These are phyloP conservation scores for Graphium colonna DNA, from an alignment of 2,888 invertebrate species.

Conservation along the genomic window DNA sequence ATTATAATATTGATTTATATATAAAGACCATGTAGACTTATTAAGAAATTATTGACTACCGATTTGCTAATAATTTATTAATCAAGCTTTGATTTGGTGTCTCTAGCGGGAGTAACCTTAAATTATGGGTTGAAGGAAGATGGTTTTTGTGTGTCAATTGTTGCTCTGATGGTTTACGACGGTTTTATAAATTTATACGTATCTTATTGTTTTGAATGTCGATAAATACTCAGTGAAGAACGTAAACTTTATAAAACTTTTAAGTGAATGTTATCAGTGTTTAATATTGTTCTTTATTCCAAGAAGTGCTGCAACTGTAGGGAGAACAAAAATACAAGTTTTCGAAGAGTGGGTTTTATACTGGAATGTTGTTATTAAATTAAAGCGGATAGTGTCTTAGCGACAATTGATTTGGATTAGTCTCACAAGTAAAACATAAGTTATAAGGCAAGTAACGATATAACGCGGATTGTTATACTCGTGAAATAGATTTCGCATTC, in stretches of 20 bases:
- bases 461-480: conserved; percentile 40
- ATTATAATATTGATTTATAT: not conserved
- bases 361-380: conserved; percentile 73
- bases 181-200: conserved; percentile 65
- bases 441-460: conserved; percentile 53
- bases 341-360: conserved; percentile 61
- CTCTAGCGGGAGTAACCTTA: conserved; percentile 58
- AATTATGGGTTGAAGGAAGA: conserved; percentile 71
- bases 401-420: conserved; percentile 46
- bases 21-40: not conserved
- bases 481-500: conserved; percentile 57
- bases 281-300: conserved; percentile 55
- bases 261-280: conserved; percentile 43
- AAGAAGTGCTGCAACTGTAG: conserved; percentile 61
- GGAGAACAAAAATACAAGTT: conserved; percentile 67
- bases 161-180: conserved; percentile 72
- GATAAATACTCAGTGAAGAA: conserved; percentile 47
- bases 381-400: conserved; percentile 65
- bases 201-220: conserved; percentile 42
- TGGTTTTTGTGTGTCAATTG: conserved; percentile 74
- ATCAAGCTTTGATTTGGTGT: conserved; percentile 34
- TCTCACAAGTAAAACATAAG: conserved; percentile 35
- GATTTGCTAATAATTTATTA: conserved; percentile 10
- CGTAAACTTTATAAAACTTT: conserved; percentile 36
- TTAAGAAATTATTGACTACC: not conserved